Evolutionary conservation across 2,113 vertebrate species (phyloP).

Genomic region (Bambusicola thoracicus): DNA sequence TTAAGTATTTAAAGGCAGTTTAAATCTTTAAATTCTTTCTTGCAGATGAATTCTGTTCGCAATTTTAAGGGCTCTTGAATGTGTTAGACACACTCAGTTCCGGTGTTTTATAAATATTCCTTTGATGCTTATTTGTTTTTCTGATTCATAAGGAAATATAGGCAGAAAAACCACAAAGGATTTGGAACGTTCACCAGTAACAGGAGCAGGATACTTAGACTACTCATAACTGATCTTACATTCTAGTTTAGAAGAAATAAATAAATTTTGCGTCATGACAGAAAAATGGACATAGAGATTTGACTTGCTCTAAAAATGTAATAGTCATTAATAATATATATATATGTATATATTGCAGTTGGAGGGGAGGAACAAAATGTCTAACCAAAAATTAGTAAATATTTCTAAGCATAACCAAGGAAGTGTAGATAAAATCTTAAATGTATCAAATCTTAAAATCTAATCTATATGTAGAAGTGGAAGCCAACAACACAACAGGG

Average conservation of each 20-base stretch:
- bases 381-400: conserved; percentile 35
- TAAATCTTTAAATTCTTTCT: neutral
- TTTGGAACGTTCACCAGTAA: neutral
- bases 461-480: neutral
- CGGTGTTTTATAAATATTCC: neutral
- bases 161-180: neutral
- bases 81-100: neutral
- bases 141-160: neutral
- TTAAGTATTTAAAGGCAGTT: neutral
- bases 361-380: neutral
- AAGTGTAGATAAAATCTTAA: conserved; percentile 21
- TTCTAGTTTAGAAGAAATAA: conserved; percentile 4
- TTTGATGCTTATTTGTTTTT: neutral
- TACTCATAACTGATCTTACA: neutral
- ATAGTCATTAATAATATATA: neutral
- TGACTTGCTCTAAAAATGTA: neutral
- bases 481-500: conserved; percentile 4
- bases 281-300: neutral
- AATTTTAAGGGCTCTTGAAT: neutral
- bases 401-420: conserved; percentile 22
- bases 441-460: conserved; percentile 36
- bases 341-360: neutral
- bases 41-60: neutral
- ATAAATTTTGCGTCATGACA: neutral
- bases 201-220: neutral